Evolutionary conservation across 1,140 invertebrate genomes (phyloP).

Genomic region (Trichogramma pretiosum): DNA sequence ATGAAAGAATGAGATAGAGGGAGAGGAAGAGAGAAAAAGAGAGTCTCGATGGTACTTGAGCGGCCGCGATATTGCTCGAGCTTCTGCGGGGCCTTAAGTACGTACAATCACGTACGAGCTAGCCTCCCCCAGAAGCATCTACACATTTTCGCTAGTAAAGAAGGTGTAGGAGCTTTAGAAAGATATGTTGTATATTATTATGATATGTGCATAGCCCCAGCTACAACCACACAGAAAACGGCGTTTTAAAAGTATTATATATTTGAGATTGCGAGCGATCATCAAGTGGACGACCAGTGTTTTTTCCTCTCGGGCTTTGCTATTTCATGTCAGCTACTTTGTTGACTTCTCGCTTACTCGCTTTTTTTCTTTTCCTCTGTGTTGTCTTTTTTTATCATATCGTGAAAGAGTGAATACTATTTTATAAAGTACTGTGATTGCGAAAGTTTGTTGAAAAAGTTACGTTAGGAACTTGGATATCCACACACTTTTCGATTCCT

Average conservation of each 20-base stretch:
- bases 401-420: no score
- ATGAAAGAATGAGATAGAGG: slow-evolving; percentile 28
- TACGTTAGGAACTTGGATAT: no score
- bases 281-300: not conserved
- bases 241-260: no score
- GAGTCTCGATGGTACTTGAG: slow-evolving; percentile 44
- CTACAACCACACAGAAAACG: no score
- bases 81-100: slow-evolving; percentile 39
- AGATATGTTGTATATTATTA: no score
- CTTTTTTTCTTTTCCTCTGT: slow-evolving; percentile 9
- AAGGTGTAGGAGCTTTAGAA: not conserved
- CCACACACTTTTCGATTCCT: no score
- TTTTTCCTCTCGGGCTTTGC: not conserved
- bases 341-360: slow-evolving; percentile 2
- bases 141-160: slow-evolving; percentile 20
- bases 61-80: slow-evolving; percentile 43
- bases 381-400: slow-evolving; percentile 1
- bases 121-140: slow-evolving; percentile 24
- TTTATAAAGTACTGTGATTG: no score
- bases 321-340: not conserved
- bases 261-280: no score
- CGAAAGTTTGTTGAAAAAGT: no score
- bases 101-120: slow-evolving; percentile 38
- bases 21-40: slow-evolving; percentile 26
- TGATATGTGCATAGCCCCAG: no score